Evolutionary conservation across 2,797 vertebrate species (phyloP), one percentile per base, ranked within the genome.

Genomic region (Cirrhinus molitorella): DNA sequence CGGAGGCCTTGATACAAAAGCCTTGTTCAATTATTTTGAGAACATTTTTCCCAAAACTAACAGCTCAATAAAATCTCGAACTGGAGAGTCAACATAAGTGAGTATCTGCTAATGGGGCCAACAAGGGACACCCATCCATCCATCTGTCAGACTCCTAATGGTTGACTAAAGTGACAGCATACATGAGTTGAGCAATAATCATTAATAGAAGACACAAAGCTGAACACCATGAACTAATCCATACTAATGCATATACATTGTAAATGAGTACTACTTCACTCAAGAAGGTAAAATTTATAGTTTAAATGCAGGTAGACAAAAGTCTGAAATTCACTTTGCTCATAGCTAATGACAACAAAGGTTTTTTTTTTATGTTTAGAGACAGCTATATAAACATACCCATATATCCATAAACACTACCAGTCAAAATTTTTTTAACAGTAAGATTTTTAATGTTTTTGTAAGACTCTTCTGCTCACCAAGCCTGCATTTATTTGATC

Each of bases 21-120:
- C 68, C 43, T 72, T 73, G 80, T 74, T 74, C 45, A 82, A 74
- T 74, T 63, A 74, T 53, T 65, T 4, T 4, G 70, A 66, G 43
- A 53, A 74, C 5, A 19, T 51, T 73, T 81, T 65, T 31, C 65
- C 65, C 11, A 1, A 53, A 51, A 71, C 12, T 57, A 80, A 74
- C 31, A 21, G 43, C 55, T 81, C 21, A 81, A 81, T 63, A 81
- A 81, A 72, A 63, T 34, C 43, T 63, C 37, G 21, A 59, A 57
- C 65, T 25, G 55, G 31, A 51, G n/a, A 57, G 51, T 71, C 23
- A 71, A 31, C 25, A 47, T 45, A 63, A 49, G 40, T 34, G 68
- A 49, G 43, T 31, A 49, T 23, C 28, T 49, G 13, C 79, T 81
- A 72, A 81, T 79, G 28, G 68, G 25, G 19, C 17, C 53, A 49